phyloP scores from a whole-genome alignment of 2,888 invertebrate species.

The Chrysina gloriosa region DNA sequence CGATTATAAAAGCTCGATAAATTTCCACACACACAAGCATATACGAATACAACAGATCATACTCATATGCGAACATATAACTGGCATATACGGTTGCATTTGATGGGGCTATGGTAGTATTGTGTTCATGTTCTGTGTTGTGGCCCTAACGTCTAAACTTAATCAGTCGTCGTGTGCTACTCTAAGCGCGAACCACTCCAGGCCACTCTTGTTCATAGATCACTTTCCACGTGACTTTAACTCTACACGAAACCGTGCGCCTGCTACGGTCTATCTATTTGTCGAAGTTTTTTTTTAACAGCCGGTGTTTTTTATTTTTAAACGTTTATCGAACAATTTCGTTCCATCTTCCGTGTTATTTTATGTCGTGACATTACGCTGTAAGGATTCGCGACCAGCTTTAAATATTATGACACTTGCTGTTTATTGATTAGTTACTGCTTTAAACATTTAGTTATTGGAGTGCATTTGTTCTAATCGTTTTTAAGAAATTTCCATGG shows the following conservation, averaged over 20 bases:
- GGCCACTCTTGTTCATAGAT: conserved; percentile 39
- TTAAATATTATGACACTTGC: neutral
- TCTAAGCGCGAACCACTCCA: conserved; percentile 43
- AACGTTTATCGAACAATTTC: conserved; percentile 15
- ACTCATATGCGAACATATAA: conserved; percentile 3
- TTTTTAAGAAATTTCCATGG: neutral
- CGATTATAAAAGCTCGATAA: neutral
- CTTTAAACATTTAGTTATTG: too few species aligned
- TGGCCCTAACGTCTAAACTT: conserved; percentile 43
- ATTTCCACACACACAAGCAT: neutral
- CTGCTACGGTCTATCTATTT: conserved; percentile 18
- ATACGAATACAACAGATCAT: neutral
- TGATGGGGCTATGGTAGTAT: conserved; percentile 36
- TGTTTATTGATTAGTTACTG: neutral
- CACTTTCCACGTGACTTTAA: conserved; percentile 41
- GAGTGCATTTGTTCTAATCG: neutral
- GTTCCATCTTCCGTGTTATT: conserved; percentile 14
- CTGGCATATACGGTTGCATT: conserved; percentile 25
- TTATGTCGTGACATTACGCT: neutral
- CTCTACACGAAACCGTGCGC: conserved; percentile 24
- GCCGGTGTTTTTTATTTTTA: conserved; percentile 11
- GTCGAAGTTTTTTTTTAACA: conserved; percentile 25
- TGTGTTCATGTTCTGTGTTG: conserved; percentile 37
- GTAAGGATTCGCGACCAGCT: neutral
- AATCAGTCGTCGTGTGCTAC: conserved; percentile 43